These are phyloP conservation scores for Drosophila mercatorum DNA, from an alignment of 2,888 invertebrate species.

Conservation along the genomic window DNA sequence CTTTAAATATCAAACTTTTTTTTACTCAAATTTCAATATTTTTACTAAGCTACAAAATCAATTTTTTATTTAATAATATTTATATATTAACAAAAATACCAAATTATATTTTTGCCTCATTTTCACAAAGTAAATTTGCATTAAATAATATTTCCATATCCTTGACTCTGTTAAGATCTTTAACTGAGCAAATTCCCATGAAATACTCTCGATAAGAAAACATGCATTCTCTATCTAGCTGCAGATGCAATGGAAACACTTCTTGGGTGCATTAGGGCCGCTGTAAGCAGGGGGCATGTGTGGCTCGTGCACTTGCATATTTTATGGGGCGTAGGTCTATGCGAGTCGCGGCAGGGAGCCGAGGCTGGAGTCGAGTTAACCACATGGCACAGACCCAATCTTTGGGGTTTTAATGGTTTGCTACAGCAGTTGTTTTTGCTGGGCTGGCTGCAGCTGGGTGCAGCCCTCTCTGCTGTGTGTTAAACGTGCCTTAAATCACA, in stretches of 20 bases:
- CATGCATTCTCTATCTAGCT: background rate
- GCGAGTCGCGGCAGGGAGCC: conserved; percentile 1
- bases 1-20: too few species aligned
- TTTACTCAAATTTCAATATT: too few species aligned
- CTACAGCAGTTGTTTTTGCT: conserved; percentile 38
- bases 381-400: conserved; percentile 29
- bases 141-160: background rate
- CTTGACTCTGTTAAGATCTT: background rate
- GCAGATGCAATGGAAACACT: conserved; percentile 19
- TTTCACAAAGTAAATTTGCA: too few species aligned
- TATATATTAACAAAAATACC: too few species aligned
- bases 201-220: background rate
- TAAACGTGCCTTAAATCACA: conserved; percentile 79
- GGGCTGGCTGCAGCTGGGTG: background rate
- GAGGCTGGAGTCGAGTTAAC: conserved; percentile 24
- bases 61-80: too few species aligned
- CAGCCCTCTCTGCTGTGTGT: conserved; percentile 30
- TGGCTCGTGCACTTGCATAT: conserved; percentile 65
- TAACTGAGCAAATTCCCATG: background rate
- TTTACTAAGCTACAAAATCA: too few species aligned
- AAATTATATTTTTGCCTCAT: too few species aligned
- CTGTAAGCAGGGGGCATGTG: conserved; percentile 44
- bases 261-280: conserved; percentile 29
- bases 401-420: conserved; percentile 30
- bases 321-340: conserved; percentile 43